Base-by-base conservation (phyloP, 2,888 invertebrate species). In the Drosophila melanosoma region DNA sequence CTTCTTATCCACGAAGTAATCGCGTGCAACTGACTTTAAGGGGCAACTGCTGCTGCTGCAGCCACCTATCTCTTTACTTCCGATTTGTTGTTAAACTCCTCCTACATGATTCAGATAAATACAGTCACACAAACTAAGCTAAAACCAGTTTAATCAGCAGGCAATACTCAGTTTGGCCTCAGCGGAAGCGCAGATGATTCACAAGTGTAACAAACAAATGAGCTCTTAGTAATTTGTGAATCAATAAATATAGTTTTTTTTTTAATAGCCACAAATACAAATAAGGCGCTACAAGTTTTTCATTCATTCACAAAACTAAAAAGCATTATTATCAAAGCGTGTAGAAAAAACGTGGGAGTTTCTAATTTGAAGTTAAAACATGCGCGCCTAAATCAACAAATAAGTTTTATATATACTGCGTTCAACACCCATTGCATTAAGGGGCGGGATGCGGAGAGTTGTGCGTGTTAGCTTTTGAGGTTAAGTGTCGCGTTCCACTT, bases 401-500 rank as follows among this genome's bases (percentile, higher is more conserved):
- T 32, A 38, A 32, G 20, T 45, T 6, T 1, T 45, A 23, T 12
- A 23, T 20, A 36, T 26, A 53, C 8, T 69, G 54, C 49, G 68
- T 64, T 68, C 49, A 63, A 40, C 20, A 48, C 20, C 15, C 35
- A 26, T 20, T 20, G 45, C 56, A 15, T 40, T 20, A 17, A 32
- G 57, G 6, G 23, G 17, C 11, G 20, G 23, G 33, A 23, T 33
- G 61, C 53, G 36, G 4, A 38, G 11, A 29, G 38, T 26, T n/a
- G 29, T 56, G 26, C 40, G 26, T 53, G 35, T 67, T 45, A 40
- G 23, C 23, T 53, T 61, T 61, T 72, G 74, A 74, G 81, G 68
- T 86, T 83, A 86, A 83, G 80, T 83, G 64, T 56, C 67, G 80
- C 81, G 84, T 85, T 83, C 86, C 83, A 84, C 79, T 84, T 84